Base-by-base conservation (phyloP, 1,140 invertebrate species). In the Oryctes rhinoceros region DNA sequence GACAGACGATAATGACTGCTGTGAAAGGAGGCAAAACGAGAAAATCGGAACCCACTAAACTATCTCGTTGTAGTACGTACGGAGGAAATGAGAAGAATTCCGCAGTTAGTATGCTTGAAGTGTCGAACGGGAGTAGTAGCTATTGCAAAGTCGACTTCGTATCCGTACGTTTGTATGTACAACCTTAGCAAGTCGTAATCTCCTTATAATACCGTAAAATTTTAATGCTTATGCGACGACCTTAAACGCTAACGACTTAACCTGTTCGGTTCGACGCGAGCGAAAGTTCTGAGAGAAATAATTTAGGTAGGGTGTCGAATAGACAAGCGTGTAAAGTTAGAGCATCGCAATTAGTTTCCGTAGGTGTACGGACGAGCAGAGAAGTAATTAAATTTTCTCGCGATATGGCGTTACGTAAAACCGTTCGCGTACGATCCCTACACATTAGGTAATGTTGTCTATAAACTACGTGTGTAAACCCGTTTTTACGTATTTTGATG, bases 231-330 rank as follows among this genome's bases (percentile, higher is more conserved):
- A 59, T 18, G 5, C 53, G 5, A 18, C 15, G 18, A 59, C 13
- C 53, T 59, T 59, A 59, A 59, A 59, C 15, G 3, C 53, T 59
- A 59, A 59, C 53, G 53, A 59, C n/a, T 59, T 59, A 59, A 59
- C 39, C 53, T 18, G 5, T 18, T 59, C n/a, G 53, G 18, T 59
- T 59, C 18, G 53, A 59, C 13, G 53, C n/a, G 53, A 59, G 53
- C 6, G 53, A 59, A 59, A 59, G 53, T 53, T 53, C 49, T 59
- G 53, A 59, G 20, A n/a, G 53, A 59, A 59, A 59, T 59, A 59
- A 59, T 59, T 59, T 59, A 59, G 15, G 53, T 59, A 59, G 15
- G 53, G n/a, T 15, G n/a, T 59, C 53, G 53, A 3, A 59, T 59
- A 59, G 53, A 18, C 15, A 59, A 59, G 53, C 53, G 53, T 18